Percentiles rank a stretch among this genome's conserved stretches.
Evolutionary conservation across 2,113 vertebrate species (phyloP).

Genomic region (mouse (Mus musculus)): DNA sequence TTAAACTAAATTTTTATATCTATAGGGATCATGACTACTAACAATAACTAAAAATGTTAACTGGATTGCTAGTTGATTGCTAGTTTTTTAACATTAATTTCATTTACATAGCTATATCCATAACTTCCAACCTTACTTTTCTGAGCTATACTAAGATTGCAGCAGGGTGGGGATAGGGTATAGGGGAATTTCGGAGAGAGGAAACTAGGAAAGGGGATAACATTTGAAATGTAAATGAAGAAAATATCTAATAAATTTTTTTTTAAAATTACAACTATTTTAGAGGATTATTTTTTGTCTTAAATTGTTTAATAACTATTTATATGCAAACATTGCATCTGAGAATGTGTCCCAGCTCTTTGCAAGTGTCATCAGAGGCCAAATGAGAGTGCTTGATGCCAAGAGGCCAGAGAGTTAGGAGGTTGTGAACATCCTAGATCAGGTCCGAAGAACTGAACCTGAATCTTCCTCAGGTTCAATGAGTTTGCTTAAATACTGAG

Average conservation of each 20-base stretch:
- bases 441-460: background rate
- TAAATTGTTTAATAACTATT: background rate
- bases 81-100: background rate
- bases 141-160: background rate
- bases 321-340: background rate
- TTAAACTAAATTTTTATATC: background rate
- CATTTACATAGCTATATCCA: background rate
- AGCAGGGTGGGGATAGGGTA: no score
- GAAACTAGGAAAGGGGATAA: no score
- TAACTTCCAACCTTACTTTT: background rate
- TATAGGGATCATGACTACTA: background rate
- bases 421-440: background rate
- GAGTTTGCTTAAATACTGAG: background rate
- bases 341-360: background rate
- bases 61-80: background rate
- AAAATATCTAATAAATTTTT: no score
- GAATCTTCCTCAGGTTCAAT: background rate
- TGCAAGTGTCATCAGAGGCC: background rate
- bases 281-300: background rate
- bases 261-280: background rate
- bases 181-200: no score
- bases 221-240: no score
- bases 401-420: background rate
- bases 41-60: background rate
- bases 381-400: background rate